Evolutionary conservation across 2,113 vertebrate species (phyloP), one percentile per base, ranked within the genome.

Genomic region (Apodemus sylvaticus): DNA sequence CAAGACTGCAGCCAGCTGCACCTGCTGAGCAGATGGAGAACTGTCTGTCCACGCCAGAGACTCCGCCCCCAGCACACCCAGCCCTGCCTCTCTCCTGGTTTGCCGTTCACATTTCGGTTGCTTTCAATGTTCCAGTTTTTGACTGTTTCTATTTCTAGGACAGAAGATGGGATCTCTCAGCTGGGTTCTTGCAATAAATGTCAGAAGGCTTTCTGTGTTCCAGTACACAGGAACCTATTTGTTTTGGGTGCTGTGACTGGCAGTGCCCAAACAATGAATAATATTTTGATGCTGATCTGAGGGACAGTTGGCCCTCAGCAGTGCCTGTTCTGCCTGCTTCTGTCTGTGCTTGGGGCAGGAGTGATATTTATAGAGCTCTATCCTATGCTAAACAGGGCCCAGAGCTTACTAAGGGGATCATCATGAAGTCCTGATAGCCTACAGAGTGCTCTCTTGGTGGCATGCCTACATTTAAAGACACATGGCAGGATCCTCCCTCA

Each of bases 121-220:
- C 51, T 48, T 92, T 60, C 58, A 70, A 83, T 71, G 87, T 60
- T 90, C 71, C 77, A 78, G 74, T 87, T 97, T 97, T 94, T 34
- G 82, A 85, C 93, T 92, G 73, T 94, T 96, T 97, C 96, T 96
- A 91, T 95, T 95, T 97, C 77, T 74, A 93, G 89, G 96, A 60
- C 24, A 96, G 76, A 95, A 92, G 89, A 96, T 71, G 16, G 55
- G 85, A 95, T 94, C 77, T 91, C 95, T 89, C 20, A 90, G 51
- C 68, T 48, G 34, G n/a, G 55, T 68, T 74, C 66, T 53, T 94
- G 76, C 93, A 89, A 95, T 88, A 92, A 87, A 82, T n/a, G 70
- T 83, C 55, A 85, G 86, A 82, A 91, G 92, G 62, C 20, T 90
- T 78, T 70, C 73, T 29, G 62, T 71, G 70, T 92, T 95, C 86